phyloP scores from a whole-genome alignment of 2,113 vertebrate genomes.

The Mastomys natalensis region DNA sequence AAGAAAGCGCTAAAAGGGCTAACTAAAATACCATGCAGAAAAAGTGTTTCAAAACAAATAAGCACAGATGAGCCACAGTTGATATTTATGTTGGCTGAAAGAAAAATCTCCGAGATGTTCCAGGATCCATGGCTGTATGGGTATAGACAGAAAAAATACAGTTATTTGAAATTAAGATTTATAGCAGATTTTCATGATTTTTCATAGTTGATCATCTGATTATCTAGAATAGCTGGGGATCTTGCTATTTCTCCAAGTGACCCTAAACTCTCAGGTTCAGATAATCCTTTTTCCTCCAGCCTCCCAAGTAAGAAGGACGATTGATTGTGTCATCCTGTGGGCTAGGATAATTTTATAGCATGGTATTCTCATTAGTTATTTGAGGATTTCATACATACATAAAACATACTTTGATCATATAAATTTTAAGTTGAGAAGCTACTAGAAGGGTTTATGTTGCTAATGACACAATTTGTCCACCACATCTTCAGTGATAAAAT shows the following conservation, averaged over 20 bases:
- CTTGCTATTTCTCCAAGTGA: not conserved
- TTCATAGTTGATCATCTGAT: constrained; percentile 14
- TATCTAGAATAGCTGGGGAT: not conserved
- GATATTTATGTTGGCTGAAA: not conserved
- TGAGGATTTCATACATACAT: no score
- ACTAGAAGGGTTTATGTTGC: not conserved
- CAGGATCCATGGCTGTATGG: not conserved
- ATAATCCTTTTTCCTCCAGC: not conserved
- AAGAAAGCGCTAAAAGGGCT: not conserved
- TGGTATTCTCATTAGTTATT: not conserved
- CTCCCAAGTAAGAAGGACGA: not conserved
- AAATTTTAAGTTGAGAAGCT: no score
- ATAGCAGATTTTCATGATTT: not conserved
- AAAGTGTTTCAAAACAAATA: not conserved
- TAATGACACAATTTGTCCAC: not conserved
- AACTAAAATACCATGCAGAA: not conserved
- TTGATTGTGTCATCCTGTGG: no score
- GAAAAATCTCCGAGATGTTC: not conserved
- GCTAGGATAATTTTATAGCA: not conserved
- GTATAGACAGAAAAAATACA: not conserved
- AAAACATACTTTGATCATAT: no score
- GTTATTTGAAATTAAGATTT: not conserved
- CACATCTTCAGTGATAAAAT: not conserved
- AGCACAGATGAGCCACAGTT: not conserved
- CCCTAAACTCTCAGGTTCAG: not conserved